Base-by-base conservation (phyloP, 1,140 invertebrate genomes). In the Diabrotica undecimpunctata region DNA sequence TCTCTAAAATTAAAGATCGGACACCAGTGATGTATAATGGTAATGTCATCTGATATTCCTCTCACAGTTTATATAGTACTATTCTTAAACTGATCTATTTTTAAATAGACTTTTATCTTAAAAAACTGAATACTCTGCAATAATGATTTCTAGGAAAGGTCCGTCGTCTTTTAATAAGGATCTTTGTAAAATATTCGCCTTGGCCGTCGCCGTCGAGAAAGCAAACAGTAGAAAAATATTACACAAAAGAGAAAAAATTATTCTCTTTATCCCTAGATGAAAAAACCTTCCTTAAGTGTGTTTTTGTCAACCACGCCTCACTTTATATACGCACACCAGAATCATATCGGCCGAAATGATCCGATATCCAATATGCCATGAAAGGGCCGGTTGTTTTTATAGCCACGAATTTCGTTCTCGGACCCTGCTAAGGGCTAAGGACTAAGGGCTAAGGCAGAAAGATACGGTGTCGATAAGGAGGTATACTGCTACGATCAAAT, bases 371-470 rank as follows among this genome's bases (percentile, higher is more conserved):
- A 46, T 46, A 46, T n/a, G 41, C 41, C 41, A 46, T 46, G 41
- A 46, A 46, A 46, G 41, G 41, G 41, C 41, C 41, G 41, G 41
- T 46, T 46, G 41, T 46, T 46, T 46, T 46, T 46, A 46, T 46
- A 46, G 41, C n/a, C 41, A n/a, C 8, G n/a, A 46, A 46, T 46
- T 46, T 46, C 41, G 41, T 46, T 46, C n/a, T 46, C 41, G 8
- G 41, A 46, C 41, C 41, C 41, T 46, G 8, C 41, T 46, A 46
- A 46, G 41, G 41, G 41, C 41, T n/a, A n/a, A 46, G n/a, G 41
- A 25, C 25, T 25, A 25, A 25, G 8, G 41, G n/a, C n/a, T 10
- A 46, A 46, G n/a, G 41, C 41, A 46, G 4, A 46, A 46, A 46
- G 41, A 46, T 46, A 46, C 25, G 25, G 41, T 46, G 41, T 46